A percentile compares a stretch with the other conserved stretches of the same genome.
phyloP scores from a whole-genome alignment of 1,140 invertebrate species.

The Schlechtendalia chinensis region DNA sequence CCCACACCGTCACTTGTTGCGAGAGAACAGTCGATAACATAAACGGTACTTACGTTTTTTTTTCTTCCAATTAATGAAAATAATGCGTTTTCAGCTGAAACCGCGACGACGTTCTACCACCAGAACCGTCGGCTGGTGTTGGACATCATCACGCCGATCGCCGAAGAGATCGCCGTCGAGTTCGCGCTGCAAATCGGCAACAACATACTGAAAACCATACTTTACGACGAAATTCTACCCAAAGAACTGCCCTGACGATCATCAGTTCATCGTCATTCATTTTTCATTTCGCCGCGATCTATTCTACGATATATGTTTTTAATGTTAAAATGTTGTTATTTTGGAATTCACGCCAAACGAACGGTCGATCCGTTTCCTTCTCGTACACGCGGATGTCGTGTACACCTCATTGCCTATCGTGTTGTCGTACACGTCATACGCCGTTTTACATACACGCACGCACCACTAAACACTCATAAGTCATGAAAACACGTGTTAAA shows the following conservation, averaged over 20 bases:
- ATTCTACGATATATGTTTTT: not conserved
- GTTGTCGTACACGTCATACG: too few species aligned
- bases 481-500: too few species aligned
- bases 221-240: conserved; percentile 62
- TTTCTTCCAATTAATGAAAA: too few species aligned
- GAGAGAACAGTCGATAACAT: too few species aligned
- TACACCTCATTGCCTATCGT: not conserved
- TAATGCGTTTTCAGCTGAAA: conserved; percentile 63
- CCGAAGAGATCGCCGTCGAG: conserved; percentile 66
- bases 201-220: conserved; percentile 62
- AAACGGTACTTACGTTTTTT: too few species aligned
- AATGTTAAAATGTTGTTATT: not conserved
- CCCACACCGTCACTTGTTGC: too few species aligned
- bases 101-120: conserved; percentile 67
- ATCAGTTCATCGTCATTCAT: not conserved
- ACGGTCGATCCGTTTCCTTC: too few species aligned
- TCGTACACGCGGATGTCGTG: not conserved
- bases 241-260: conserved; percentile 5
- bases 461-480: too few species aligned
- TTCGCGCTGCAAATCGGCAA: conserved; percentile 62
- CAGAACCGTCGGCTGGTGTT: conserved; percentile 67
- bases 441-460: too few species aligned
- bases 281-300: not conserved
- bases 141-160: conserved; percentile 69
- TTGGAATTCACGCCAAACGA: not conserved